Evolutionary conservation across 2,888 invertebrate species (phyloP).

Genomic region (Campoletis raptor): DNA sequence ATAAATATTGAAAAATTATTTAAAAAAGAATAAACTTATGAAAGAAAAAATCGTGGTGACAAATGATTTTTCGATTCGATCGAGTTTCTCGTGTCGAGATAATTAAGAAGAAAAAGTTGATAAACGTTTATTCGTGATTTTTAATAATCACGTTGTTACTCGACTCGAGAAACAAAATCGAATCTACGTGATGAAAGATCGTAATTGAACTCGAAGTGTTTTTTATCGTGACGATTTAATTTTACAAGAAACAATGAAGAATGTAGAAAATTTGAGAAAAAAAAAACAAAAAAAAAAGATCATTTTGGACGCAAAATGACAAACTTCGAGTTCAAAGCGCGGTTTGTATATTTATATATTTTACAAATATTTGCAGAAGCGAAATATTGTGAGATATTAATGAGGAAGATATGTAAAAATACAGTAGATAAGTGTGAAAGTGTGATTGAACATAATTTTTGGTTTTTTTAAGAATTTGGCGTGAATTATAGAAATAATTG

Average conservation of each 20-base stretch:
- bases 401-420: slow-evolving; percentile 70
- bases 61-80: slow-evolving; percentile 40
- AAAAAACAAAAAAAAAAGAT: not conserved
- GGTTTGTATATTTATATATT: slow-evolving; percentile 1
- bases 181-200: slow-evolving; percentile 42
- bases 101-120: not conserved
- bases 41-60: slow-evolving; percentile 47
- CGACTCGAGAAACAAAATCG: slow-evolving; percentile 45
- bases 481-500: slow-evolving; percentile 42
- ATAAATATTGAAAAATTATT: slow-evolving; percentile 46
- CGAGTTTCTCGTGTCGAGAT: slow-evolving; percentile 21
- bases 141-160: not conserved
- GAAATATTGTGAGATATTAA: slow-evolving; percentile 64
- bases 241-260: not conserved
- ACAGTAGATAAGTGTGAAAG: slow-evolving; percentile 39
- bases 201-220: slow-evolving; percentile 41
- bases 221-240: not conserved
- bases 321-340: slow-evolving; percentile 43
- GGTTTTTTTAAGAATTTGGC: not conserved
- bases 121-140: not conserved
- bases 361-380: slow-evolving; percentile 37
- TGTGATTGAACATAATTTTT: slow-evolving; percentile 13
- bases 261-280: not conserved
- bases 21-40: slow-evolving; percentile 15
- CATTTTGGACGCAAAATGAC: not conserved